phyloP scores from a whole-genome alignment of 2,113 vertebrate species.

The Campylomormyrus numenius region DNA sequence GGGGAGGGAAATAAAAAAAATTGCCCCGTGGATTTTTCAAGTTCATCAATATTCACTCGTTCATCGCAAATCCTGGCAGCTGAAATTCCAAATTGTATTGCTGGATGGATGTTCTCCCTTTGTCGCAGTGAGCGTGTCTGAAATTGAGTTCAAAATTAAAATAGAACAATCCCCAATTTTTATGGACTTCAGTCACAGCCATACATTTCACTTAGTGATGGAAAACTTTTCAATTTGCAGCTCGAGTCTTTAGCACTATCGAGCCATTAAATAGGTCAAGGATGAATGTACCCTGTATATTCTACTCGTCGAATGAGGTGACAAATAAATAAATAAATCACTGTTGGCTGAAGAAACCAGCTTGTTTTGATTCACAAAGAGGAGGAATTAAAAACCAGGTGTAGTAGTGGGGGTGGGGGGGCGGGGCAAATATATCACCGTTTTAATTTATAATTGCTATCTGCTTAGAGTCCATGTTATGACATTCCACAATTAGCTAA shows the following conservation, averaged over 20 bases:
- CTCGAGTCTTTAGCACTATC: constrained; percentile 53
- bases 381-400: constrained; percentile 37
- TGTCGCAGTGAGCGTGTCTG: constrained; percentile 53
- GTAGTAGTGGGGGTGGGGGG: neutral
- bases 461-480: neutral
- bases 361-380: constrained; percentile 39
- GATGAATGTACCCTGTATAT: constrained; percentile 58
- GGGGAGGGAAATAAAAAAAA: constrained; percentile 58
- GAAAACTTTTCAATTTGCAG: constrained; percentile 66
- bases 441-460: neutral
- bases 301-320: constrained; percentile 35
- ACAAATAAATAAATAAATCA: constrained; percentile 37
- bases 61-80: constrained; percentile 68
- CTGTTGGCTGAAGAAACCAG: constrained; percentile 42
- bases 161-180: constrained; percentile 66
- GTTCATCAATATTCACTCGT: constrained; percentile 73
- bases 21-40: constrained; percentile 55
- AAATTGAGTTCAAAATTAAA: constrained; percentile 71
- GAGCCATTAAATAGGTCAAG: constrained; percentile 66
- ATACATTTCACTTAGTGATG: constrained; percentile 64
- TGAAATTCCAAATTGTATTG: constrained; percentile 63
- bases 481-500: neutral
- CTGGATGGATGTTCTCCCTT: constrained; percentile 66
- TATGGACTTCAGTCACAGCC: constrained; percentile 55
- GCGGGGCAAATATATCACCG: neutral